Base-by-base conservation (phyloP, 2,113 vertebrate genomes). In the Halcyon senegalensis region DNA sequence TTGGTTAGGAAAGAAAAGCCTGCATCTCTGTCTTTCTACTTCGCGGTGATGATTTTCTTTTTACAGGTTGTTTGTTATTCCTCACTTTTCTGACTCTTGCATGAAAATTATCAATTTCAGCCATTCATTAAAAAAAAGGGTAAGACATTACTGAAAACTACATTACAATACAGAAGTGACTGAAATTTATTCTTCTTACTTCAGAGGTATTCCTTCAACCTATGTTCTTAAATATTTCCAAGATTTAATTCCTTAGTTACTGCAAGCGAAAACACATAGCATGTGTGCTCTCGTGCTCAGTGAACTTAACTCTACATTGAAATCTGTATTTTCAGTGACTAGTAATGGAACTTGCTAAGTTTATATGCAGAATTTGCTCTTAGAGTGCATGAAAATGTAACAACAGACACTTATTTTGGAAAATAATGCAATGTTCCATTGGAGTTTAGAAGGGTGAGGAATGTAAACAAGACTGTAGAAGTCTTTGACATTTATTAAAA, bases 1-100 rank as follows among this genome's bases (percentile, higher is more conserved):
- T 98, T 98, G 99, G 99, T 99, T 98, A 97, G 96, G 97, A 98
- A 97, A 98, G 98, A 98, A 98, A 96, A 96, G 95, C 87, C 93
- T 95, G 95, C 92, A 95, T 91, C 72, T 92, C 91, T 94, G 87
- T 93, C 89, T 88, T 59, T 92, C 76, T 96, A 1, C 66, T 85
- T 84, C 1, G 20, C 4, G 16, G 53, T 93, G 73, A 94, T 82
- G 67, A 19, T 81, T 87, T 87, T 73, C 74, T 86, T 93, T 66
- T 89, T 67, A 75, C 53, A 24, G 43, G 77, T 74, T 77, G 75
- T 66, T 92, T 78, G 87, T 93, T 96, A 90, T 84, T 94, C 94
- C 91, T 95, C 94, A 94, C 93, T 95, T 94, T 94, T 91, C 94
- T 95, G 86, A 78, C 67, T 89, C 73, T 84, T 64, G 50, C 5